Conservation (phyloP, 1,140 invertebrate genomes). For the Drosophila lacertosa region DNA sequence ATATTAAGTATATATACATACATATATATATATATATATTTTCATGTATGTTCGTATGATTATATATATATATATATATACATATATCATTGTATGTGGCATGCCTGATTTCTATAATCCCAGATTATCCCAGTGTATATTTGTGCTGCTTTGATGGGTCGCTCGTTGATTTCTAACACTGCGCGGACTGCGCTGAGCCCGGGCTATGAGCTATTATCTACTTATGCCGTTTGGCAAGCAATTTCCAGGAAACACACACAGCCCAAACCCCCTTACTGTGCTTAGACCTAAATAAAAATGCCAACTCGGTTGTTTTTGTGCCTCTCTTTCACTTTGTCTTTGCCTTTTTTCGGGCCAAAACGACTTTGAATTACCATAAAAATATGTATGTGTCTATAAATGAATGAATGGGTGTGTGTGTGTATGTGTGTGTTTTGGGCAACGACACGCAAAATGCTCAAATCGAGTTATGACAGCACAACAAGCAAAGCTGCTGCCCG, state of each 20-base stretch:
- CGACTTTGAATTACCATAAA: conserved; percentile 62
- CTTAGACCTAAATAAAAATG: conserved; percentile 36
- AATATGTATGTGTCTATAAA: conserved; percentile 23
- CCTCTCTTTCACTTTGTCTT: background rate
- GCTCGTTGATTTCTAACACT: conserved; percentile 12
- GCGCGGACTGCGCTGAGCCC: background rate
- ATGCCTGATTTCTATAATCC: conserved; percentile 37
- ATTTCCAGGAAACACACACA: conserved; percentile 30
- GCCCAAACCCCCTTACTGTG: background rate
- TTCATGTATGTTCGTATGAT: too few species aligned
- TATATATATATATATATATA: background rate
- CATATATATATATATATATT: background rate
- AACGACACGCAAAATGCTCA: conserved; percentile 42
- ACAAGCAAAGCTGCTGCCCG: conserved; percentile 16
- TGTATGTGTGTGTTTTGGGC: conserved; percentile 33
- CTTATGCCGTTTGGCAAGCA: conserved; percentile 49
- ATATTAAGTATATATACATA: background rate
- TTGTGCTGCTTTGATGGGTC: conserved; percentile 3
- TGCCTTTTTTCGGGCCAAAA: conserved; percentile 34
- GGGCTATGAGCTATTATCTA: conserved; percentile 50
- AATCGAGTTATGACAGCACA: conserved; percentile 59
- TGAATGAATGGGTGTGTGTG: conserved; percentile 10
- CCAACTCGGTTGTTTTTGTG: conserved; percentile 34
- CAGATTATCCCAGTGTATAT: conserved; percentile 43
- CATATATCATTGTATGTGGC: conserved; percentile 11